Percentiles rank a stretch among this genome's conserved stretches.
Evolutionary conservation across 2,113 vertebrate genomes (phyloP).

Genomic region (Macrotis lagotis): DNA sequence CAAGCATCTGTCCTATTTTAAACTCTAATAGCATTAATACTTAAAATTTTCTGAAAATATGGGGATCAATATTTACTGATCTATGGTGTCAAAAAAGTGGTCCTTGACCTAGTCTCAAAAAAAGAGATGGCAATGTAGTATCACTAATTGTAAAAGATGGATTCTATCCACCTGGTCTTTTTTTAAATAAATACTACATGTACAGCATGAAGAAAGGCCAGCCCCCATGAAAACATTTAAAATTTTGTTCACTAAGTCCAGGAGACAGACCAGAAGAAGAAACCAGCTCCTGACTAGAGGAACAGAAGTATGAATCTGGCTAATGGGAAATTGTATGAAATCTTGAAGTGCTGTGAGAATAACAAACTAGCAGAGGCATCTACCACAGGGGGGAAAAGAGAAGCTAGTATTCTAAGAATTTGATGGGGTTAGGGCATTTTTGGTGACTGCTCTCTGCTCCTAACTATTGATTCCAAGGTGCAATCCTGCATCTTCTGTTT

Average conservation of each 20-base stretch:
- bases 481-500: not conserved
- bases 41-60: not conserved
- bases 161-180: not conserved
- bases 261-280: not conserved
- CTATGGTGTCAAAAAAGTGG: not conserved
- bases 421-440: not conserved
- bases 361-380: not conserved
- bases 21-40: not conserved
- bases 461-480: not conserved
- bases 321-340: not conserved
- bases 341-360: not conserved
- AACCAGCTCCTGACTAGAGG: not conserved
- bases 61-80: not conserved
- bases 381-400: not conserved
- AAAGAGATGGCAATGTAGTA: not conserved
- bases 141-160: not conserved
- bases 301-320: not conserved
- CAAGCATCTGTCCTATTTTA: not conserved
- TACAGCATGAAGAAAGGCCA: not conserved
- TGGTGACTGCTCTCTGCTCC: not conserved
- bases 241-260: not conserved
- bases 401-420: not conserved
- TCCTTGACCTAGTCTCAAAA: not conserved
- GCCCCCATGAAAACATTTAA: not conserved
- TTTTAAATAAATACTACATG: no score